Conservation (phyloP, 2,888 invertebrate genomes). For the Piscicola geometra region DNA sequence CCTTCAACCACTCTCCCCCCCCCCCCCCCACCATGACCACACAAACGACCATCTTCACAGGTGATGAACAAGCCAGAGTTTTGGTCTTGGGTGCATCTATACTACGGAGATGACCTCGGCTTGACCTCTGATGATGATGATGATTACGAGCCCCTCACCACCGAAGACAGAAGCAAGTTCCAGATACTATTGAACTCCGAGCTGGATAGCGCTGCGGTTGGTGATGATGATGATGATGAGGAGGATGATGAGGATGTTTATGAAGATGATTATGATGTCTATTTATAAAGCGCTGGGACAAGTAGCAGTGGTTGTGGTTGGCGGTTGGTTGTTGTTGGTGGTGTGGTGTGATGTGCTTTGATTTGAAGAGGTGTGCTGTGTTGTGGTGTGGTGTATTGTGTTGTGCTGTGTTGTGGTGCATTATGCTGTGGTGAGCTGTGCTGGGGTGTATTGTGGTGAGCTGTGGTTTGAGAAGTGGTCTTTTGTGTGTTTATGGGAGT, state of each 20-base stretch:
- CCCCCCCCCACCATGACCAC: too few species aligned
- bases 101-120: conserved; percentile 88
- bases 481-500: too few species aligned
- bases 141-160: conserved; percentile 52
- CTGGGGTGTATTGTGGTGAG: too few species aligned
- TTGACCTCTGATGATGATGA: conserved; percentile 71
- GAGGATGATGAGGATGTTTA: background rate
- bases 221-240: background rate
- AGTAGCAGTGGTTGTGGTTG: background rate
- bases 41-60: conserved; percentile 50
- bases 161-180: conserved; percentile 36
- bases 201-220: background rate
- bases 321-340: too few species aligned
- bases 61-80: conserved; percentile 75
- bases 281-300: background rate
- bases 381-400: too few species aligned
- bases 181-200: conserved; percentile 24
- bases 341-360: too few species aligned
- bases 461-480: too few species aligned
- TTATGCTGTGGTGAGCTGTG: too few species aligned
- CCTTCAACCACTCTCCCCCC: too few species aligned
- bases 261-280: background rate
- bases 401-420: too few species aligned
- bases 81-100: conserved; percentile 85
- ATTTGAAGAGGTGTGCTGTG: too few species aligned